These are phyloP conservation scores for Trachelus tabidus DNA, from an alignment of 2,888 invertebrate genomes.

Conservation along the genomic window DNA sequence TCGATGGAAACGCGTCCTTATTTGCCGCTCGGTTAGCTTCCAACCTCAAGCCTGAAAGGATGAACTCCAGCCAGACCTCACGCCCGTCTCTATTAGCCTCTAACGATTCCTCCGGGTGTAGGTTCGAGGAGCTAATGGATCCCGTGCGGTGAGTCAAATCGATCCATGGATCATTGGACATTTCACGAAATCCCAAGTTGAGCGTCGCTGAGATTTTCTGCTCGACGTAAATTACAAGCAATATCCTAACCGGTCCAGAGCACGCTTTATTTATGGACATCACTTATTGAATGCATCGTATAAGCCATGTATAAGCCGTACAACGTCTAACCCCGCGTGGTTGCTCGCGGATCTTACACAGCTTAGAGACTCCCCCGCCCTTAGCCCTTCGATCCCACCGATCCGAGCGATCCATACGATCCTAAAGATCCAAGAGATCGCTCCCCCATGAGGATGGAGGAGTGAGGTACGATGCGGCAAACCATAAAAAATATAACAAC, in stretches of 20 bases:
- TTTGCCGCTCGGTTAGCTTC: not conserved
- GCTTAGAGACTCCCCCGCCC: not conserved
- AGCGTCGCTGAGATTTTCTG: conserved; percentile 37
- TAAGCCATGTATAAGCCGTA: conserved; percentile 24
- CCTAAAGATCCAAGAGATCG: conserved; percentile 8
- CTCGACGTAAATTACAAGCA: conserved; percentile 50
- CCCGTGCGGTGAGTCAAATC: no score
- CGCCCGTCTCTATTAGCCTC: not conserved
- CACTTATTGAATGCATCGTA: conserved; percentile 47
- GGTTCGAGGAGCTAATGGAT: not conserved
- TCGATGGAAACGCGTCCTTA: not conserved
- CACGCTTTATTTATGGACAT: conserved; percentile 48
- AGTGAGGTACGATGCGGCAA: conserved; percentile 3
- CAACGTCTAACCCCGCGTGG: conserved; percentile 7
- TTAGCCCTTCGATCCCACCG: conserved; percentile 1
- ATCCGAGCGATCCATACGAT: conserved; percentile 7
- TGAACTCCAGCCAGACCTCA: not conserved
- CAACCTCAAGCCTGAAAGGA: not conserved
- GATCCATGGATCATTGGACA: not conserved
- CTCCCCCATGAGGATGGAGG: not conserved
- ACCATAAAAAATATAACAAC: conserved; percentile 24
- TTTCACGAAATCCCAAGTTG: not conserved
- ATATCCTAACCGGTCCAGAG: conserved; percentile 48
- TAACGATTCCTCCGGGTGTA: not conserved
- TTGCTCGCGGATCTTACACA: conserved; percentile 4